phyloP scores from a whole-genome alignment of 2,113 vertebrate species.

The Triplophysa dalaica region DNA sequence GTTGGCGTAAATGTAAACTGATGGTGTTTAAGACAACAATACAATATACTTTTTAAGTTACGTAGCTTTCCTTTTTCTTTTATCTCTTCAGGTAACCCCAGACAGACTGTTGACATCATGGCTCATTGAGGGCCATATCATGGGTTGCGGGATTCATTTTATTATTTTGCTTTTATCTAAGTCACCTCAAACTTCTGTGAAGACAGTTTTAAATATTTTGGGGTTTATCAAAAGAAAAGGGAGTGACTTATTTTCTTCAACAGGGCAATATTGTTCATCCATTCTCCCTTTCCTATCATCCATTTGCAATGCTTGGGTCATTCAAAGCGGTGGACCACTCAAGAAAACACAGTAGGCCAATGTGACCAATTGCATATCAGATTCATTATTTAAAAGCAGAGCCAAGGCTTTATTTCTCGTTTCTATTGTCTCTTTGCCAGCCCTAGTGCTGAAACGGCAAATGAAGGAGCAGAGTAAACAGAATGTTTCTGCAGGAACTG shows the following conservation, averaged over 20 bases:
- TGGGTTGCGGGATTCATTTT: too few species aligned
- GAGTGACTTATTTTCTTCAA: not conserved
- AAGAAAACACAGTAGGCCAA: conserved; percentile 71
- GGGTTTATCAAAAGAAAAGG: not conserved
- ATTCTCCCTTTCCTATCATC: conserved; percentile 80
- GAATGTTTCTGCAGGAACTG: not conserved
- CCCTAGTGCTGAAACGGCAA: conserved; percentile 67
- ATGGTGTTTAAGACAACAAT: too few species aligned
- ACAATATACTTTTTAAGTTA: too few species aligned
- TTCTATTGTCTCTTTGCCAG: conserved; percentile 47
- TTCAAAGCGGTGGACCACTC: conserved; percentile 76
- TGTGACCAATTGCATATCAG: not conserved
- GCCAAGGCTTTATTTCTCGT: not conserved
- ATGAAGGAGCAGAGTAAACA: conserved; percentile 58
- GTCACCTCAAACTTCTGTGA: not conserved
- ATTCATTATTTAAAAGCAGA: not conserved
- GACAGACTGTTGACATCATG: too few species aligned
- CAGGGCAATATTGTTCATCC: conserved; percentile 70
- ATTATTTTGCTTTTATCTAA: too few species aligned
- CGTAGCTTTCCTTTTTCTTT: too few species aligned
- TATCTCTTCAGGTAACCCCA: too few species aligned
- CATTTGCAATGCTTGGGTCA: conserved; percentile 82
- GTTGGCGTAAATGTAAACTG: not conserved
- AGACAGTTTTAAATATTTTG: not conserved
- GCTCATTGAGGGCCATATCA: too few species aligned